Percentiles rank a stretch among this genome's conserved stretches.
Conservation (phyloP, 2,797 vertebrate genomes). For the Varecia variegata region DNA sequence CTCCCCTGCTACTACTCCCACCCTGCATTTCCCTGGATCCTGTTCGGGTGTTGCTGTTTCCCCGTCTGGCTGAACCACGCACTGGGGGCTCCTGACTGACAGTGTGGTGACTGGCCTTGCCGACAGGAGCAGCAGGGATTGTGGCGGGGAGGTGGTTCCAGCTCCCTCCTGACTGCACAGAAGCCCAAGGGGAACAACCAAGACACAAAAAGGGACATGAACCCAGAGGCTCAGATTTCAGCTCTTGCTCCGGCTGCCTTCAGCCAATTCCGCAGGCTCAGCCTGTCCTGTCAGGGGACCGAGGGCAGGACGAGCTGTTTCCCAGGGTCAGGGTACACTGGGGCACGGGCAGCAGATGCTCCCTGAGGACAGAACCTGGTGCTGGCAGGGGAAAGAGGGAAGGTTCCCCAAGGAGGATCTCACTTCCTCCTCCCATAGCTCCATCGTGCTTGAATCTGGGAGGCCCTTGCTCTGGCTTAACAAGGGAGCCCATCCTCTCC, state of each 20-base stretch:
- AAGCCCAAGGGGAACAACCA: not conserved
- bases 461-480: not conserved
- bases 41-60: not conserved
- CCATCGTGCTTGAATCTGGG: no score
- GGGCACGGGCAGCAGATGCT: not conserved
- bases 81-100: rapidly evolving
- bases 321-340: not conserved
- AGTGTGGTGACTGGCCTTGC: not conserved
- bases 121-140: not conserved
- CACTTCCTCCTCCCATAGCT: not conserved
- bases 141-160: not conserved
- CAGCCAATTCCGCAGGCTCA: not conserved
- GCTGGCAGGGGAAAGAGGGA: not conserved
- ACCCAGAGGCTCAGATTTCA: not conserved
- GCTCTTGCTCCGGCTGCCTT: not conserved
- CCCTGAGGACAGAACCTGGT: not conserved
- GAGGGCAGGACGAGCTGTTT: not conserved
- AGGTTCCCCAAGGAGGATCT: no score
- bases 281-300: not conserved
- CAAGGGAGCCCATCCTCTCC: not conserved
- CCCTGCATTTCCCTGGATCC: rapidly evolving
- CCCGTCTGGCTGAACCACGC: not conserved
- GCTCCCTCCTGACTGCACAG: not conserved
- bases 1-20: not conserved
- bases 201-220: not conserved